These are phyloP conservation scores for Herpetotheres cachinnans DNA, from an alignment of 2,113 vertebrate species.

Conservation along the genomic window DNA sequence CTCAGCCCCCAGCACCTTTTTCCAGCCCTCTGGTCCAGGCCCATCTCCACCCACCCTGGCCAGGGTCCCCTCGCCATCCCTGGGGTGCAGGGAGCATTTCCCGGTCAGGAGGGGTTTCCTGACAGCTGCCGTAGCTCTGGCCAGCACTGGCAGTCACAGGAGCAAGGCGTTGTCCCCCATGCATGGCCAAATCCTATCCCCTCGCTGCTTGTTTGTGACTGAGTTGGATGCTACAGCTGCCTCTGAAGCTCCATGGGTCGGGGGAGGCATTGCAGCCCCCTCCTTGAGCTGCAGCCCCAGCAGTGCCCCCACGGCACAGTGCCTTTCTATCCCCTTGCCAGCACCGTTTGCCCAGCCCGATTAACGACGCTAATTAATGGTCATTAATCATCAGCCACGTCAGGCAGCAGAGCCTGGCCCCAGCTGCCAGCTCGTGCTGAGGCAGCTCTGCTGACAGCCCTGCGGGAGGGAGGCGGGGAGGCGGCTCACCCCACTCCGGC, in stretches of 20 bases:
- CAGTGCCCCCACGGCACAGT: background rate
- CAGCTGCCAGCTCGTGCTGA: slow-evolving; percentile 15
- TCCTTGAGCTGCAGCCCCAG: accelerated
- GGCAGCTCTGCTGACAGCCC: background rate
- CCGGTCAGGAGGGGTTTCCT: slow-evolving; percentile 11
- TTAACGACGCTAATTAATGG: slow-evolving; percentile 42
- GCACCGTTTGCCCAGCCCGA: slow-evolving; percentile 36
- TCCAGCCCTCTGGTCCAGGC: background rate
- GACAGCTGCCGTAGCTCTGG: background rate
- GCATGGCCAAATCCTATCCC: background rate
- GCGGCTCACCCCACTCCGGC: background rate
- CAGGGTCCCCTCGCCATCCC: background rate
- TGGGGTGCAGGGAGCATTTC: background rate
- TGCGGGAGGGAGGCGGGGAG: background rate
- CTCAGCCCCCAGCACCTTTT: background rate
- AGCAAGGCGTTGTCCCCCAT: background rate
- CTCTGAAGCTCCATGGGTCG: accelerated
- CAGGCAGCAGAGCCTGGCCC: slow-evolving; percentile 2
- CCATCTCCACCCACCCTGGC: background rate
- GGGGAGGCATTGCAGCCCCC: background rate
- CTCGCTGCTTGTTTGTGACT: accelerated
- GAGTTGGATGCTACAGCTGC: background rate
- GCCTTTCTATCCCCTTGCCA: background rate
- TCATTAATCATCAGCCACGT: slow-evolving; percentile 38
- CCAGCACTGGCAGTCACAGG: background rate